Percentiles rank a stretch among this genome's conserved stretches.
phyloP scores from a whole-genome alignment of 2,113 vertebrate species.

The Climacteris rufus region DNA sequence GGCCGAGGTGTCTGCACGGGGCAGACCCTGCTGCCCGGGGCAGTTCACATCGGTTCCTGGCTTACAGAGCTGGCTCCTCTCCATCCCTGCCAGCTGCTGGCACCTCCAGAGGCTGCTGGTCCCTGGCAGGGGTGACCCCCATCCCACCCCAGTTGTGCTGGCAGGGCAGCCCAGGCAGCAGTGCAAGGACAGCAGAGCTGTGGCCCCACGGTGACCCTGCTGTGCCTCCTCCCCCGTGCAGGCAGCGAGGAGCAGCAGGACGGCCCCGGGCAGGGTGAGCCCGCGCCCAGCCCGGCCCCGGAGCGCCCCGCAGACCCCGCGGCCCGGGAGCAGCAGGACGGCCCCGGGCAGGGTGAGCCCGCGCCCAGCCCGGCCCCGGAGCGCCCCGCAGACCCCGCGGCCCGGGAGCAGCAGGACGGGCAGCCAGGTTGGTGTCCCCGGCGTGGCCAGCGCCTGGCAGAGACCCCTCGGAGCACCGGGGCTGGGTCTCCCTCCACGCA shows the following conservation, averaged over 20 bases:
- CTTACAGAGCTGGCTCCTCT: neutral
- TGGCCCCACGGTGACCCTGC: neutral
- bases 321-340: accelerated
- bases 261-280: neutral
- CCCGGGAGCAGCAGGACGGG: neutral
- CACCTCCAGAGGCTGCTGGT: neutral
- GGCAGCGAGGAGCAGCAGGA: accelerated
- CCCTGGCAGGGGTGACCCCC: neutral
- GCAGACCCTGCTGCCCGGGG: neutral
- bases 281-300: accelerated
- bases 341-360: neutral
- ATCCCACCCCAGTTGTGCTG: accelerated
- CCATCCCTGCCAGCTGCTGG: neutral
- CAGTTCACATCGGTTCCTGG: accelerated
- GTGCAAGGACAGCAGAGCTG: accelerated
- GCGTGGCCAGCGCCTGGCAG: neutral
- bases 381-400: accelerated
- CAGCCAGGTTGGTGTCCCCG: slow-evolving; percentile 42
- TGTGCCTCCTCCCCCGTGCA: neutral
- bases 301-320: accelerated
- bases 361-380: accelerated
- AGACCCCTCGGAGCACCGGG: accelerated
- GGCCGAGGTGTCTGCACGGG: accelerated
- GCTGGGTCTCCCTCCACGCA: too few relatives aligned
- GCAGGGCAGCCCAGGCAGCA: neutral